Percentiles rank a stretch among this genome's conserved stretches.
These are phyloP conservation scores for Cryptomyrus ogoouensis DNA, from an alignment of 2,113 vertebrate species.

Conservation along the genomic window DNA sequence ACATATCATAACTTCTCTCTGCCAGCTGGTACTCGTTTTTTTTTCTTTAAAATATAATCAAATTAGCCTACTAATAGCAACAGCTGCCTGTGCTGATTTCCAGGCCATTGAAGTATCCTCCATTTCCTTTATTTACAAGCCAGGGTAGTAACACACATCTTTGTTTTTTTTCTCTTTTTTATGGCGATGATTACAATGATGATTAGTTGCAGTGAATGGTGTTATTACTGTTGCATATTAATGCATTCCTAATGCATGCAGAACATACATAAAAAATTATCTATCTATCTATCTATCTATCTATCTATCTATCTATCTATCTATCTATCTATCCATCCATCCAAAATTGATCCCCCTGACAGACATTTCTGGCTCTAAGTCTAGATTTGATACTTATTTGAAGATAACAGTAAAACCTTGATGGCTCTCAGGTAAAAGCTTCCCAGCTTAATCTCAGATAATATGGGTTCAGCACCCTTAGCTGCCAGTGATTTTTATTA, in stretches of 20 bases:
- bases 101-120: background rate
- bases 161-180: background rate
- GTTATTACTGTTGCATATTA: background rate
- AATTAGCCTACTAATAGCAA: background rate
- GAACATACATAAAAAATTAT: background rate
- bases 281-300: background rate
- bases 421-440: background rate
- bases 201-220: background rate
- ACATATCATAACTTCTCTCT: background rate
- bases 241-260: background rate
- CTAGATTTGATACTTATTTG: background rate
- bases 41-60: background rate
- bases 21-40: background rate
- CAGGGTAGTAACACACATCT: background rate
- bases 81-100: background rate
- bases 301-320: too few relatives aligned
- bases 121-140: background rate
- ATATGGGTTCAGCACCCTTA: background rate
- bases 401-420: background rate
- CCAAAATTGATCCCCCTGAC: background rate
- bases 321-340: background rate
- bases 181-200: background rate
- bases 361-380: background rate
- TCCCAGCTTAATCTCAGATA: slow-evolving; percentile 1
- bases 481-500: background rate